Evolutionary conservation across 2,888 invertebrate genomes (phyloP), one percentile per base, ranked within the genome.

Genomic region (Mamestra brassicae): DNA sequence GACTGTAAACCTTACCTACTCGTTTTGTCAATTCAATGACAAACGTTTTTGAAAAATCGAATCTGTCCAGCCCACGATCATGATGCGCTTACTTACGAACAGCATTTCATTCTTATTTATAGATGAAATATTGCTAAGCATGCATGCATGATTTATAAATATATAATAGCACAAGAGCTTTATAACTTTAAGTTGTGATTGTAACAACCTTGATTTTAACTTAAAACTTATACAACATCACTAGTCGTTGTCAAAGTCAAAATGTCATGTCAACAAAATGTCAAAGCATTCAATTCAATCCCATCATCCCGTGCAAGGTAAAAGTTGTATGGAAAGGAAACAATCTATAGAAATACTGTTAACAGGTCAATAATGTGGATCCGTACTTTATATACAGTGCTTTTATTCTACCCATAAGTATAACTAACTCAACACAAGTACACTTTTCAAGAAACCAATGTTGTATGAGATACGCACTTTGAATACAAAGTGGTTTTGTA

Each of bases 401-500:
- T 64, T 64, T 62, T 70, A 74, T 69, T 17, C 17, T 73, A 62
- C 50, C 10, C 34, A 17, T 52, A 45, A 15, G 57, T 71, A 66
- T 70, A 63, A 76, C 70, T n/a, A 57, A 67, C 34, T 34, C 50
- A 61, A 68, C 70, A 26, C 26, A 66, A 74, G 65, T 70, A 54
- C 17, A 63, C 65, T 45, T 66, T 55, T 58, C 57, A 17, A 38
- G 61, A 63, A 64, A 61, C 54, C n/a, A 38, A 55, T n/a, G 64
- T 63, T 11, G 52, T 36, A 15, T 50, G n/a, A 26, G n/a, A 58
- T 55, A 77, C 78, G 74, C 57, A 80, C 64, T 84, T 72, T 74
- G 70, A 77, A 77, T 74, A 54, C n/a, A 10, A 78, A 83, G 80
- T 88, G 80, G 66, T 75, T 71, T 61, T 10, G 76, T 84, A 86